Evolutionary conservation across 1,140 invertebrate species (phyloP).

Genomic region (Aphaenogaster rudis): DNA sequence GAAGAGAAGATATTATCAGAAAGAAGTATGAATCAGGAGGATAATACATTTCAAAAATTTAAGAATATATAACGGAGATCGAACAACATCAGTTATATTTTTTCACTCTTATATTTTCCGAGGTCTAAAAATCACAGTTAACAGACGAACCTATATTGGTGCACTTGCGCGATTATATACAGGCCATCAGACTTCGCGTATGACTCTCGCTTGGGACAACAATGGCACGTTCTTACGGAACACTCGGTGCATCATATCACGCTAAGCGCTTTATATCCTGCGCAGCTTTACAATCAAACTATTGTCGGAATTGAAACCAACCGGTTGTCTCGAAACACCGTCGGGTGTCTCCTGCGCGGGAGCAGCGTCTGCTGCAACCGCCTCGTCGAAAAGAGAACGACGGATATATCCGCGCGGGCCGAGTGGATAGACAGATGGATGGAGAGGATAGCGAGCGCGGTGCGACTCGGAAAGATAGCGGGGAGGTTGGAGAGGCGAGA

Average conservation of each 20-base stretch:
- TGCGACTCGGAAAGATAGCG: conserved; percentile 59
- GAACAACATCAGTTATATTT: neutral
- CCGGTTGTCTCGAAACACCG: conserved; percentile 60
- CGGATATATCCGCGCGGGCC: conserved; percentile 41
- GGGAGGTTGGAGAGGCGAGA: conserved; percentile 43
- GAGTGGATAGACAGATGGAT: conserved; percentile 68
- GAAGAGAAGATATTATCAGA: neutral
- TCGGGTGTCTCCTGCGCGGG: conserved; percentile 49
- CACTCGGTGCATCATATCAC: conserved; percentile 47
- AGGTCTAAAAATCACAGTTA: neutral
- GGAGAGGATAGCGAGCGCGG: conserved; percentile 62
- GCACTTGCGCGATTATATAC: neutral
- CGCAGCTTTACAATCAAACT: conserved; percentile 58
- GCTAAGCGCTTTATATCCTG: conserved; percentile 54
- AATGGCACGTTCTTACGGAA: conserved; percentile 37
- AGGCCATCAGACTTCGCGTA: neutral
- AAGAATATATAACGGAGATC: neutral
- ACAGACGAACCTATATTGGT: neutral
- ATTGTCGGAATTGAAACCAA: conserved; percentile 59
- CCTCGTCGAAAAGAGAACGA: conserved; percentile 51
- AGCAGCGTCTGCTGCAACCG: conserved; percentile 14
- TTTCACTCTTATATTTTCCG: neutral
- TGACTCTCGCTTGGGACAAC: conserved; percentile 35
- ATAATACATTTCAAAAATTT: neutral
- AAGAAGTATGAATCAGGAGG: neutral